Percentiles rank a stretch among this genome's conserved stretches.
These are phyloP conservation scores for Daboia siamensis DNA, from an alignment of 2,113 vertebrate species.

Conservation along the genomic window DNA sequence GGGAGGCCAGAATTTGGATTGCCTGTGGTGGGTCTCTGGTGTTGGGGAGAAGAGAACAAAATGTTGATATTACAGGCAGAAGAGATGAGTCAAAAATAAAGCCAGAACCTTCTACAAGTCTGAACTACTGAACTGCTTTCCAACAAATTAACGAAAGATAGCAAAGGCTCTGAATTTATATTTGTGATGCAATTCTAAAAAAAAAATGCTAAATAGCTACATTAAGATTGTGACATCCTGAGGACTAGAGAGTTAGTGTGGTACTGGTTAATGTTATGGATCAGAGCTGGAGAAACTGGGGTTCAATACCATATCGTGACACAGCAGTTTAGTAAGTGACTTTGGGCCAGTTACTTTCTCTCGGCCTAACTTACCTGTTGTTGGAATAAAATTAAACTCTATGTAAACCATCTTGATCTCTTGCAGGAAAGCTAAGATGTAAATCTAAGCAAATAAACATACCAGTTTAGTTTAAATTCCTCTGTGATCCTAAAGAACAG, in stretches of 20 bases:
- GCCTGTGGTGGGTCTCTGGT: slow-evolving; percentile 5
- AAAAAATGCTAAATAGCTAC: background rate
- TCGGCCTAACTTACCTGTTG: background rate
- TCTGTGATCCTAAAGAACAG: background rate
- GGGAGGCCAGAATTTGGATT: background rate
- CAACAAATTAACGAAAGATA: background rate
- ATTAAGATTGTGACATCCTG: background rate
- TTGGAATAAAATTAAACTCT: background rate
- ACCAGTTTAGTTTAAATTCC: background rate
- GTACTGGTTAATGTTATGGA: background rate
- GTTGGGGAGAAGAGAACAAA: background rate
- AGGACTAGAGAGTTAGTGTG: background rate
- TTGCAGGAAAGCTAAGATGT: background rate
- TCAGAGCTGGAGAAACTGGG: background rate
- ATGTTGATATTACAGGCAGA: background rate
- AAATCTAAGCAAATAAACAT: background rate
- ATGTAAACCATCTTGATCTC: background rate
- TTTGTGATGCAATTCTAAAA: background rate
- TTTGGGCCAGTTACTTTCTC: background rate
- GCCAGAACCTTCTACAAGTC: background rate
- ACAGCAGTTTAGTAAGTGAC: background rate
- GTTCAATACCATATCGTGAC: background rate
- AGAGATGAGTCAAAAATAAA: slow-evolving; percentile 23
- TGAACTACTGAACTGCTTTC: background rate
- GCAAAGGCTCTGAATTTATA: background rate